These are phyloP conservation scores for Notarius lentiginosus DNA, from an alignment of 2,113 vertebrate species.

Conservation along the genomic window DNA sequence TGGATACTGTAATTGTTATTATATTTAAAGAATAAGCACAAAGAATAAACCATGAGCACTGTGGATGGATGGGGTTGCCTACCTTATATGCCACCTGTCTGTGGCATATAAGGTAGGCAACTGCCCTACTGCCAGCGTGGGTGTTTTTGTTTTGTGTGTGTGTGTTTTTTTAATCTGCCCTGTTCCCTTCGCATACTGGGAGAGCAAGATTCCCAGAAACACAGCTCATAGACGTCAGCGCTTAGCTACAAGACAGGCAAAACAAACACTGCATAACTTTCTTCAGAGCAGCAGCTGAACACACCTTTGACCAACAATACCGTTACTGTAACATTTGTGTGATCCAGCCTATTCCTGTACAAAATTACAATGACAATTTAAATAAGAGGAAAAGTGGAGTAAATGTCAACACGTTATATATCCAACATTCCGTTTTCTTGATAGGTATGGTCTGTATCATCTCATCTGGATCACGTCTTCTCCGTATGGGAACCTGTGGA, in stretches of 20 bases:
- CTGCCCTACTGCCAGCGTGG: neutral
- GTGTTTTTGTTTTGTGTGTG: neutral
- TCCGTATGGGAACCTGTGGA: neutral
- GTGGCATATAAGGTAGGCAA: neutral
- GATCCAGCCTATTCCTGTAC: neutral
- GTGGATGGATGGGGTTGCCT: neutral
- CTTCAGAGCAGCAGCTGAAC: neutral
- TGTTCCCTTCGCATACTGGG: slow-evolving; percentile 43
- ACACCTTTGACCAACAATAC: neutral
- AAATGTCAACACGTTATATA: neutral
- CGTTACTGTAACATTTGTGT: neutral
- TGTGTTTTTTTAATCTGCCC: neutral
- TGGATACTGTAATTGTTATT: neutral
- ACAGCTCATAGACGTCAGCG: slow-evolving; percentile 6
- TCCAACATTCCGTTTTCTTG: neutral
- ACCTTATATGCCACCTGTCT: neutral
- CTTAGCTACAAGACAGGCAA: neutral
- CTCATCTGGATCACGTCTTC: neutral
- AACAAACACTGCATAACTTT: neutral
- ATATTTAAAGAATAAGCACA: neutral
- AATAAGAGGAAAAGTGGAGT: too few relatives aligned
- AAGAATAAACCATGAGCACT: neutral
- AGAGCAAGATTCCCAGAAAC: slow-evolving; percentile 22
- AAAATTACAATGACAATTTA: neutral
- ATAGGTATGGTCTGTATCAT: neutral